Evolutionary conservation across 2,113 vertebrate species (phyloP).

Genomic region (Coptodon rendalli): DNA sequence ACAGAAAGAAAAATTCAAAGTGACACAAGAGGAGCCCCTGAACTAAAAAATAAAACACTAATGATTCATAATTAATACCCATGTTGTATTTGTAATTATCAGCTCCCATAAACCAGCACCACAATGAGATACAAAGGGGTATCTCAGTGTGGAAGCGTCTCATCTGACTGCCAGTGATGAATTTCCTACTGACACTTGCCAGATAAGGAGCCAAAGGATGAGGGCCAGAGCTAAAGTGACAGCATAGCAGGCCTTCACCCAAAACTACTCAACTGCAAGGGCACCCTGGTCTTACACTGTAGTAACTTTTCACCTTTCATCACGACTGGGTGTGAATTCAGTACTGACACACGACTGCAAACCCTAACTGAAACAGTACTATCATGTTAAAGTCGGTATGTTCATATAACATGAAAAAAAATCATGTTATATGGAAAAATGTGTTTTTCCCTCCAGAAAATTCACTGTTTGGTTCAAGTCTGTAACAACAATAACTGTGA

Average conservation of each 20-base stretch:
- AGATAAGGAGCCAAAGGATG: not conserved
- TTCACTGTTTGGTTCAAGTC: not conserved
- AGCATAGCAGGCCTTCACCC: not conserved
- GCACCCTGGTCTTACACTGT: not conserved
- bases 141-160: not conserved
- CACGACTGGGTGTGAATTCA: not conserved
- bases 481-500: not conserved
- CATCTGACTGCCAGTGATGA: not conserved
- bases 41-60: not conserved
- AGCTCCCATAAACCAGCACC: not conserved
- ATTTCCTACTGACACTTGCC: conserved; percentile 1
- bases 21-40: not conserved
- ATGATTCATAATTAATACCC: not conserved
- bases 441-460: not conserved
- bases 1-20: not conserved
- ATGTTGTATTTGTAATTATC: not conserved
- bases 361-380: not conserved
- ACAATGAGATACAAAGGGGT: not conserved
- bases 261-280: not conserved
- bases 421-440: not conserved
- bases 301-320: not conserved
- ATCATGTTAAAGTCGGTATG: not conserved
- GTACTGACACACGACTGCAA: not conserved
- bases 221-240: conserved; percentile 6
- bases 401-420: not conserved